A percentile compares a stretch with the other conserved stretches of the same genome.
Evolutionary conservation across 2,888 invertebrate genomes (phyloP).

Genomic region (Sipunculus nudus): DNA sequence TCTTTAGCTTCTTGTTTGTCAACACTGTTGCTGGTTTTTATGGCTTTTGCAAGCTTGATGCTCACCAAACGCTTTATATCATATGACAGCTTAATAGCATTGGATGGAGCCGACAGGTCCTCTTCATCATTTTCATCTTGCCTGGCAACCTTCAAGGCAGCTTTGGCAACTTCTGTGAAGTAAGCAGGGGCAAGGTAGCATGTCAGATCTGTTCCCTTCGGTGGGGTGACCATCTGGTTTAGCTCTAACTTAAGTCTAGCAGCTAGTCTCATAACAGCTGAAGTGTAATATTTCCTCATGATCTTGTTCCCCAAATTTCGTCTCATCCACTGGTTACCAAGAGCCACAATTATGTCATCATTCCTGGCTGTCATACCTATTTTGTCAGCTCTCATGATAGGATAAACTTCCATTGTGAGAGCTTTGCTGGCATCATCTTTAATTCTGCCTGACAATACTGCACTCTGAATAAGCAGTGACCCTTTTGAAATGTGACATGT

Average conservation of each 20-base stretch:
- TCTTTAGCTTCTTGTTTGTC: constrained; percentile 26
- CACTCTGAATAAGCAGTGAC: background rate
- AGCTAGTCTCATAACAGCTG: constrained; percentile 1
- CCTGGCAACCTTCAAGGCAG: constrained; percentile 19
- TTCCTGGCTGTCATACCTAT: background rate
- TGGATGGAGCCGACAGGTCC: constrained; percentile 27
- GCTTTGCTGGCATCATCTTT: background rate
- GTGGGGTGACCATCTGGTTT: background rate
- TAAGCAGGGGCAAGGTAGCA: constrained; percentile 22
- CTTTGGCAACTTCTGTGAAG: constrained; percentile 28
- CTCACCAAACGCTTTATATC: constrained; percentile 24
- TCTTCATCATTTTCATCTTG: constrained; percentile 26
- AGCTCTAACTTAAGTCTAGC: background rate
- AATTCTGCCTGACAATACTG: background rate
- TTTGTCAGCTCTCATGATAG: background rate
- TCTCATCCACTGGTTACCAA: constrained; percentile 5
- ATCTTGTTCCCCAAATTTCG: constrained; percentile 3
- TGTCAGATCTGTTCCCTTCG: background rate
- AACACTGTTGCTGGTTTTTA: constrained; percentile 13
- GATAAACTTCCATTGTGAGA: background rate
- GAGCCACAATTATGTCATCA: background rate
- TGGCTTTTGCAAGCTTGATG: constrained; percentile 25
- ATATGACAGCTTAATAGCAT: constrained; percentile 30
- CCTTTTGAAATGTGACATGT: background rate
- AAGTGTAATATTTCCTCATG: constrained; percentile 1